These are phyloP conservation scores for Eulemur albifrons DNA, from an alignment of 2,797 vertebrate genomes.

Conservation along the genomic window DNA sequence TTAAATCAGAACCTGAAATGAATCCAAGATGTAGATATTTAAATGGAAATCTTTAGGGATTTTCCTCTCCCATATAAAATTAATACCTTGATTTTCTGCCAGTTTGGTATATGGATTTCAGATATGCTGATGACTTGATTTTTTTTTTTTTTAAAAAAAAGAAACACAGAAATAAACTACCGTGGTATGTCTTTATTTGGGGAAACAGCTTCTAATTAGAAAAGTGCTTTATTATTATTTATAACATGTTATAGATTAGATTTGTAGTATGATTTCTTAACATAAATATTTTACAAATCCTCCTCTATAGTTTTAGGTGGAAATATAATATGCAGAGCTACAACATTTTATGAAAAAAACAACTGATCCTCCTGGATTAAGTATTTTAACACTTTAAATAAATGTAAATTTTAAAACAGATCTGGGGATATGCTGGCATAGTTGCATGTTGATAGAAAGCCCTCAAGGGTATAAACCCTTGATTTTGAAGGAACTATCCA, in stretches of 20 bases:
- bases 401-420: conserved; percentile 56
- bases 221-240: conserved; percentile 55
- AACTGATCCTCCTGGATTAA: conserved; percentile 41
- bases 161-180: conserved; percentile 50
- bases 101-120: conserved; percentile 62
- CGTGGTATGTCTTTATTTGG: conserved; percentile 11
- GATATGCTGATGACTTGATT: conserved; percentile 60
- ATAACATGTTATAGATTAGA: conserved; percentile 48
- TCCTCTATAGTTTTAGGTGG: conserved; percentile 25
- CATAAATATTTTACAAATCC: conserved; percentile 57
- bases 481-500: conserved; percentile 66
- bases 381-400: conserved; percentile 65
- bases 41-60: conserved; percentile 48
- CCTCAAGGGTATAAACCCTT: conserved; percentile 52
- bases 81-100: conserved; percentile 47
- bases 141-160: neutral
- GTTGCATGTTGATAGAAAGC: conserved; percentile 61
- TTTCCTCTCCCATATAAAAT: conserved; percentile 60
- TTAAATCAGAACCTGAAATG: conserved; percentile 76
- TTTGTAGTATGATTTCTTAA: conserved; percentile 24
- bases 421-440: conserved; percentile 49
- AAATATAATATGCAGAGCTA: conserved; percentile 12
- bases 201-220: conserved; percentile 51
- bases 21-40: conserved; percentile 49
- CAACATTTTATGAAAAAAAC: conserved; percentile 40